Evolutionary conservation across 2,797 vertebrate genomes (phyloP).

Genomic region (Gymnodraco acuticeps): DNA sequence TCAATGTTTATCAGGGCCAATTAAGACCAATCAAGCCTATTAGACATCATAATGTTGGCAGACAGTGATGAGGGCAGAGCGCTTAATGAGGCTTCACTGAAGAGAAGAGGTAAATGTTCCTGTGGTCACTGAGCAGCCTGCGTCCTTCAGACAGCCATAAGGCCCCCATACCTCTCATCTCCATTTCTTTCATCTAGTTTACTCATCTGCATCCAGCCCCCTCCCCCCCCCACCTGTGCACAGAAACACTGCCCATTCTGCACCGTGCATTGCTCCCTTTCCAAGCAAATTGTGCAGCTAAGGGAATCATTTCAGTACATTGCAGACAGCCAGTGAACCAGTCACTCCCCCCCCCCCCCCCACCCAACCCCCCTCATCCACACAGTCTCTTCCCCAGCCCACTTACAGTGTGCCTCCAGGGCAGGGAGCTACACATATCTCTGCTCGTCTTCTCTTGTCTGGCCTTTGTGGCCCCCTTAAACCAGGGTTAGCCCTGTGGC

Average conservation of each 20-base stretch:
- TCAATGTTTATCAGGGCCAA: slow-evolving; percentile 83
- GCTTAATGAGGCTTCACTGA: slow-evolving; percentile 72
- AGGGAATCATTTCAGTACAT: slow-evolving; percentile 83
- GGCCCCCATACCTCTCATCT: slow-evolving; percentile 28
- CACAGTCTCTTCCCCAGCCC: slow-evolving; percentile 57
- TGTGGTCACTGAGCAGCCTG: slow-evolving; percentile 56
- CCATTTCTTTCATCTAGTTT: slow-evolving; percentile 54
- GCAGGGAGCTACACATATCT: slow-evolving; percentile 65
- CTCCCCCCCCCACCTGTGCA: background rate
- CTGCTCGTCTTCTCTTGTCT: slow-evolving; percentile 56
- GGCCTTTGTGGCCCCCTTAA: slow-evolving; percentile 47
- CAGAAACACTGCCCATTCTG: slow-evolving; percentile 37
- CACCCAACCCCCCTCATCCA: background rate
- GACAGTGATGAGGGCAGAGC: slow-evolving; percentile 64
- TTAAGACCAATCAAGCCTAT: slow-evolving; percentile 81
- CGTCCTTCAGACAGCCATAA: slow-evolving; percentile 38
- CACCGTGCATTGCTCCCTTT: slow-evolving; percentile 68
- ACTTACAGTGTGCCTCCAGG: slow-evolving; percentile 68
- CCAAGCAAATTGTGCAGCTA: slow-evolving; percentile 85
- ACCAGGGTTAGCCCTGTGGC: slow-evolving; percentile 55
- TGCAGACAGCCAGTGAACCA: slow-evolving; percentile 82
- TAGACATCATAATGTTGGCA: slow-evolving; percentile 79
- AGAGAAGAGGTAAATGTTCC: slow-evolving; percentile 62
- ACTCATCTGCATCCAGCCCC: slow-evolving; percentile 42
- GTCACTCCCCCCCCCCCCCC: slow-evolving; percentile 47